Base-by-base conservation (phyloP, 2,797 vertebrate species). In the Microctenopoma steveboyesi region DNA sequence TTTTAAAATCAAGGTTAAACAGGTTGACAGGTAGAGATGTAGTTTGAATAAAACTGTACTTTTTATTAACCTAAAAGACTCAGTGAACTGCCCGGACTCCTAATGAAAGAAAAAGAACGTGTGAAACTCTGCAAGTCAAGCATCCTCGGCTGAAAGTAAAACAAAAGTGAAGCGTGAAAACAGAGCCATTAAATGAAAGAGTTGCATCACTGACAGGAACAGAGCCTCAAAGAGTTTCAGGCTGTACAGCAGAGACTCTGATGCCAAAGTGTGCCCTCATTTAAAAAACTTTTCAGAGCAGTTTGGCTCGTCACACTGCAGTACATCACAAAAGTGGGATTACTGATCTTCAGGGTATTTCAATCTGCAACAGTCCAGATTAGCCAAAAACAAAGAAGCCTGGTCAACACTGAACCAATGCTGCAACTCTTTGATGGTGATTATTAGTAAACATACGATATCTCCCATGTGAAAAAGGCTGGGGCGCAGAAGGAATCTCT, bases 141-240 rank as follows among this genome's bases (percentile, higher is more conserved):
- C 88, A 85, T 89, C 81, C 69, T 67, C 51, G 30, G 76, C 87
- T 91, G 83, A 80, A 89, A 89, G 80, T 86, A 72, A 89, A 85
- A 81, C 52, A 79, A 86, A 83, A 82, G 80, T 85, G 73, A 82
- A 88, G 82, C 45, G 74, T 88, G 78, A 87, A 86, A 88, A 87
- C 76, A 65, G 77, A 87, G 72, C 81, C 80, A 73, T 77, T 67
- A 73, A 86, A 85, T 79, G 85, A 91, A 91, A 91, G 90, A 91
- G 89, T 92, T 91, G 87, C 90, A 89, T 91, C 89, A 91, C 64
- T 89, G 85, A 84, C 79, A 79, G 71, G 74, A 78, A 60, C 67
- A 59, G 63, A 74, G 66, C 72, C 79, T 86, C 74, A 86, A 82
- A 89, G 85, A 61, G 42, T 70, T 63, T 65, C 68, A 53, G 71